phyloP scores from a whole-genome alignment of 2,113 vertebrate genomes.

The Zingel zingel region DNA sequence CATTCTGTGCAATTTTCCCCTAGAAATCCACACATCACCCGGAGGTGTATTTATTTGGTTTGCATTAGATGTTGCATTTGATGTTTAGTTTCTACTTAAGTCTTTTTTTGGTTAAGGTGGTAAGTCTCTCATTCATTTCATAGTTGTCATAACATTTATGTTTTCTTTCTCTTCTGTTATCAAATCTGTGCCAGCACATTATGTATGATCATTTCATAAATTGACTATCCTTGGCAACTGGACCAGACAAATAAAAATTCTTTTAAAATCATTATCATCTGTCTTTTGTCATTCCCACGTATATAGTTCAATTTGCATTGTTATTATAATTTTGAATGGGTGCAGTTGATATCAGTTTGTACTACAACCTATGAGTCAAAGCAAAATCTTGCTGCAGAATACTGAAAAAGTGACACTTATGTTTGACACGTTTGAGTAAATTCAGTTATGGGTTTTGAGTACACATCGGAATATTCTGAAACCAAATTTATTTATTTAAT shows the following conservation, averaged over 20 bases:
- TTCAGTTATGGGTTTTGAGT: not conserved
- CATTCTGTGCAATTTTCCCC: conserved; percentile 83
- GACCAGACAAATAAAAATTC: conserved; percentile 82
- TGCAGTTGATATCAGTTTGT: not conserved
- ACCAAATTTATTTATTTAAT: conserved; percentile 33
- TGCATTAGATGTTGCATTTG: conserved; percentile 69
- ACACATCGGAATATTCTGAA: conserved; percentile 7
- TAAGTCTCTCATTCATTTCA: conserved; percentile 78
- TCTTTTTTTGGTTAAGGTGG: conserved; percentile 65
- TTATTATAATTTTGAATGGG: not conserved
- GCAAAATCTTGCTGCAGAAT: not conserved
- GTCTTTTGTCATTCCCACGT: conserved; percentile 31
- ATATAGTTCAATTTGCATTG: conserved; percentile 25
- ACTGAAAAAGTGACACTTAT: not conserved
- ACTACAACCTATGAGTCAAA: not conserved
- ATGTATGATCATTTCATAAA: conserved; percentile 73
- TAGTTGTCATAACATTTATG: conserved; percentile 66
- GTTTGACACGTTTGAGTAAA: not conserved
- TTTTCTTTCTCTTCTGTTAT: conserved; percentile 64
- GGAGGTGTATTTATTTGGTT: conserved; percentile 85
- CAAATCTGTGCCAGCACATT: conserved; percentile 72
- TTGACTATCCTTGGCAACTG: conserved; percentile 72
- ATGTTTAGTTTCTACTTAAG: conserved; percentile 78
- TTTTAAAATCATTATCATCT: conserved; percentile 78
- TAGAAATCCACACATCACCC: conserved; percentile 60